Base-by-base conservation (phyloP, 2,113 vertebrate genomes). In the Lycocorax pyrrhopterus region DNA sequence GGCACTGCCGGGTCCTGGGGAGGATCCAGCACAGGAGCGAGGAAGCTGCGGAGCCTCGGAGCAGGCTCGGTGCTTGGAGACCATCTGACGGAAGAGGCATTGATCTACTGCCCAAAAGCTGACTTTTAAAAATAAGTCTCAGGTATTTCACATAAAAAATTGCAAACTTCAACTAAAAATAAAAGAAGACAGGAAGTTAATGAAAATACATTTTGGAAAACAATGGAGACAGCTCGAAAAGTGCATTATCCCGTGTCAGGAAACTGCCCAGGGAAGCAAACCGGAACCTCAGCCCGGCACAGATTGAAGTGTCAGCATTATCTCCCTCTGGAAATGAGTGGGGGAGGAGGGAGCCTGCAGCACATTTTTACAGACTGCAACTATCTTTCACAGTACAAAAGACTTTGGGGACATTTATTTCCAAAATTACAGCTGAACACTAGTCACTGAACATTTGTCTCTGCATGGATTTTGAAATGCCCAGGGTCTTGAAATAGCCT, bases 151-250 rank as follows among this genome's bases (percentile, higher is more conserved):
- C 94, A 96, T 94, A 93, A 96, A 96, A 97, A 96, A 96, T 95
- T 96, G 96, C 96, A 78, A 97, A 89, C 96, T 96, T 68, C 96
- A 95, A 96, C 96, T 97, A 96, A 97, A 97, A 97, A 97, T 97
- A 96, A 96, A 90, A 93, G 96, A 96, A 87, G 96, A 92, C 96
- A 96, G 96, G 96, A 97, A 97, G 88, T 87, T 95, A 96, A 94
- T 97, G 96, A 93, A 96, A 96, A 95, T 89, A 92, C 93, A 93
- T 93, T 96, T 93, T 76, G 80, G 92, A 92, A 97, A 97, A 97
- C 96, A 97, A 97, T 97, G 73, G 96, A 82, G 88, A 84, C 90
- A 92, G 95, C 94, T 96, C 78, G n/a, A 96, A 94, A 94, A 92
- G 96, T 55, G 91, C 16, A 96, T 97, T 96, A 96, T 88, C 93